Base-by-base conservation (phyloP, 2,888 invertebrate genomes). In the Cerceris ruficornis region DNA sequence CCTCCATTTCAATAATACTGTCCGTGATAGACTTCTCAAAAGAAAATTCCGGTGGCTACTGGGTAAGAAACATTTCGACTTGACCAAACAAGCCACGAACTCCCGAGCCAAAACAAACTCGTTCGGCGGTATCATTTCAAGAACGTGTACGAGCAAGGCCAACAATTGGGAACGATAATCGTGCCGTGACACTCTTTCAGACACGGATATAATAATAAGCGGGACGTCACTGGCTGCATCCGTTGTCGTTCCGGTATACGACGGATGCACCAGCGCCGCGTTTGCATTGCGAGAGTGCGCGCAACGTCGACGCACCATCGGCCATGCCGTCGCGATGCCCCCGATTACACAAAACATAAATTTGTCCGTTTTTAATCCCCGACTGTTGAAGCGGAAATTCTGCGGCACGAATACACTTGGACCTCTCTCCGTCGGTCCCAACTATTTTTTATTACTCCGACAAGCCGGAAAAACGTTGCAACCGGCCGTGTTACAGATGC, bases 121-220 rank as follows among this genome's bases (percentile, higher is more conserved):
- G 59, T 42, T 14, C n/a, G 8, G 42, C 6, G n/a, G 11, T 28
- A 61, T 13, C 15, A 28, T 15, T 61, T 7, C 8, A 39, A 57
- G 28, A 50, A 65, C 7, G 15, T 14, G 28, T 17, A 50, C 49
- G n/a, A 39, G 7, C 68, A 59, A 59, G 68, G 59, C 42, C 54
- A 55, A 69, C 55, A 17, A 55, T 65, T 59, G 70, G 28, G 57
- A 65, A 43, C 65, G 61, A 58, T 57, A 70, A 64, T 58, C 55
- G 52, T 54, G 46, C 13, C 54, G 55, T 46, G 60, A 60, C 49
- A 46, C 66, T 43, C 58, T 72, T 61, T 67, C 46, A 46, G 54
- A 42, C 72, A 14, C 60, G 72, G 67, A 72, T 61, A 72, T 72
- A 72, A 67, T 72, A 72, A 72, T 72, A 72, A 72, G 58, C 61